Evolutionary conservation across 35 echinoderm and acorn worm genomes (phyloP).

Genomic region (Apostichopus japonicus): DNA sequence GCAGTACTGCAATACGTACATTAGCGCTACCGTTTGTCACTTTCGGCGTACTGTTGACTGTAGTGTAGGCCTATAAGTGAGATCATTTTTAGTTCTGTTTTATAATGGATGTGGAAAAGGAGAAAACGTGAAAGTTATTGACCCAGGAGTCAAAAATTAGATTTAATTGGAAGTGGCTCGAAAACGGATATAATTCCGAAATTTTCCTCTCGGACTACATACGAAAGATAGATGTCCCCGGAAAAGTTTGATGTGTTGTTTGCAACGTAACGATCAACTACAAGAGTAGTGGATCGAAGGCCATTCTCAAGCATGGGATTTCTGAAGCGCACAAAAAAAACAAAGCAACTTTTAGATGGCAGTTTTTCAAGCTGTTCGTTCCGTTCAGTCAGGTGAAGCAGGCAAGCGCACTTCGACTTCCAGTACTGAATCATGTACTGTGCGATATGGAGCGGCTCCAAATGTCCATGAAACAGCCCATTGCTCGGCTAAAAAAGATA

Average conservation of each 20-base stretch:
- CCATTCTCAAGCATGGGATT: conserved; percentile 53
- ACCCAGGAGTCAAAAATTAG: background rate
- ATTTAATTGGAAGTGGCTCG: background rate
- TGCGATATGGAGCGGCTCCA: conserved; percentile 59
- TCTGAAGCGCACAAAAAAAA: conserved; percentile 34
- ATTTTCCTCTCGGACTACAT: conserved; percentile 18
- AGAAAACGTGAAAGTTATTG: background rate
- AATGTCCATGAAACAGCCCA: conserved; percentile 58
- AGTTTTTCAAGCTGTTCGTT: conserved; percentile 49
- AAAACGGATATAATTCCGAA: too few species aligned
- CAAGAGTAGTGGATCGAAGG: conserved; percentile 41
- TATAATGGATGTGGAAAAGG: background rate
- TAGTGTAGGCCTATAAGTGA: background rate
- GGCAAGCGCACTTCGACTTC: conserved; percentile 35
- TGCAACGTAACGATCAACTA: conserved; percentile 36
- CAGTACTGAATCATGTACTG: conserved; percentile 21
- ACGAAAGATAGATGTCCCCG: background rate
- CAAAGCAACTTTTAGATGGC: conserved; percentile 34
- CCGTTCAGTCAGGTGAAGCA: conserved; percentile 64
- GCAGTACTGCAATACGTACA: background rate
- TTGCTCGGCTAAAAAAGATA: conserved; percentile 59
- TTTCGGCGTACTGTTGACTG: background rate
- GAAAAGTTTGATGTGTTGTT: conserved; percentile 33
- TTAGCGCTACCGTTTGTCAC: background rate
- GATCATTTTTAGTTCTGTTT: background rate